Evolutionary conservation across 2,113 vertebrate species (phyloP).

Genomic region (Pampusana beccarii): DNA sequence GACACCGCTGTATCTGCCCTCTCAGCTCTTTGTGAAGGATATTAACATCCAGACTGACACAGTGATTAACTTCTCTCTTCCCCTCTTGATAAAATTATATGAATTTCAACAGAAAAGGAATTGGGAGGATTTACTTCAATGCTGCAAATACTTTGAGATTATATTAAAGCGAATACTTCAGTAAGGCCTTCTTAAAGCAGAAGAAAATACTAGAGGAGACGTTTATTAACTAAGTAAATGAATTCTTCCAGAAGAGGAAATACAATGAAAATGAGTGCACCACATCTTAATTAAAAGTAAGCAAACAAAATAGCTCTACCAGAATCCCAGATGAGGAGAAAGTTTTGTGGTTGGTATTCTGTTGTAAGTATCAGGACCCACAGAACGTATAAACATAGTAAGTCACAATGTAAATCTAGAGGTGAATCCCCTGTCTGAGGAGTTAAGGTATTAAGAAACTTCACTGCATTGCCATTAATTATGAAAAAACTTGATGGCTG

Average conservation of each 20-base stretch:
- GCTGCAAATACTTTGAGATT: neutral
- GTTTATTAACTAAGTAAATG: neutral
- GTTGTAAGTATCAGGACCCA: neutral
- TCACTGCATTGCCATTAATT: neutral
- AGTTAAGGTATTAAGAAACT: neutral
- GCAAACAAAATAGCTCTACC: neutral
- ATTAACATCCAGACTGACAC: fast-evolving
- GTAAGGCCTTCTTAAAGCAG: neutral
- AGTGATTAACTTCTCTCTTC: neutral
- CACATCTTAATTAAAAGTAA: neutral
- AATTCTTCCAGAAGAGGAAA: neutral
- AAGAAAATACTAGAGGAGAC: neutral
- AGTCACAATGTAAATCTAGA: neutral
- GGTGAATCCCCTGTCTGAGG: neutral
- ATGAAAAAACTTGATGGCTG: neutral
- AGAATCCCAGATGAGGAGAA: neutral
- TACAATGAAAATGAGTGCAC: neutral
- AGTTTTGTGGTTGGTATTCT: neutral
- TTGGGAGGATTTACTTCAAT: neutral
- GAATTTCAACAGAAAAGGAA: neutral
- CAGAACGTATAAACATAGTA: neutral
- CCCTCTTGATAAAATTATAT: neutral
- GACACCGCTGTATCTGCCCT: neutral
- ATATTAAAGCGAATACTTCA: neutral
- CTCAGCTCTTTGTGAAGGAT: neutral